Conservation (phyloP, 2,797 vertebrate species). For the Crocodylus rhombifer region DNA sequence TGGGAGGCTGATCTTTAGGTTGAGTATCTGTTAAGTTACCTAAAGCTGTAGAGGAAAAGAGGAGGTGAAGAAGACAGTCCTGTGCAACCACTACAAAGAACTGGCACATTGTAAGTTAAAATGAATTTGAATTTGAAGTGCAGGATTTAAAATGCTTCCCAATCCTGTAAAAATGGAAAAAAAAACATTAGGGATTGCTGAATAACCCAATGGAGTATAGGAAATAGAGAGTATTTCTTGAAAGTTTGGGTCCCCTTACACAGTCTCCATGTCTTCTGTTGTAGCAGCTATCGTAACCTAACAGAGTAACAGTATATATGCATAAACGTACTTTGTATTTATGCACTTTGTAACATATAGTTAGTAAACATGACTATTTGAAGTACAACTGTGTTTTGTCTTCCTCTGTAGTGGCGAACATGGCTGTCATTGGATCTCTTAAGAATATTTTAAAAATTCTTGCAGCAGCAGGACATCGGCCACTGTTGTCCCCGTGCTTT, state of each 20-base stretch:
- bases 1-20: not conserved
- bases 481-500: too few relatives aligned
- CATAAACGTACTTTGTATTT: not conserved
- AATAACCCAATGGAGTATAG: not conserved
- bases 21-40: not conserved
- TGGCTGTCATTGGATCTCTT: too few relatives aligned
- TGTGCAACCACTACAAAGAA: not conserved
- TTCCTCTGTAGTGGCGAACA: too few relatives aligned
- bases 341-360: not conserved
- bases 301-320: not conserved
- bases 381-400: not conserved
- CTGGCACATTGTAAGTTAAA: not conserved
- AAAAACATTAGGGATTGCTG: not conserved
- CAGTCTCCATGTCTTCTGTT: not conserved
- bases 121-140: not conserved
- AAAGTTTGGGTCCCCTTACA: not conserved
- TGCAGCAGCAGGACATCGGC: too few relatives aligned
- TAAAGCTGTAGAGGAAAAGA: not conserved
- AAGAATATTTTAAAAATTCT: too few relatives aligned
- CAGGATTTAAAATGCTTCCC: too few relatives aligned
- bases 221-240: not conserved
- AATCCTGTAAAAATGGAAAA: not conserved
- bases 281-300: not conserved
- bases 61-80: not conserved
- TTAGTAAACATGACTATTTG: not conserved